phyloP scores from a whole-genome alignment of 2,113 vertebrate genomes.

The Lepisosteus osseus region DNA sequence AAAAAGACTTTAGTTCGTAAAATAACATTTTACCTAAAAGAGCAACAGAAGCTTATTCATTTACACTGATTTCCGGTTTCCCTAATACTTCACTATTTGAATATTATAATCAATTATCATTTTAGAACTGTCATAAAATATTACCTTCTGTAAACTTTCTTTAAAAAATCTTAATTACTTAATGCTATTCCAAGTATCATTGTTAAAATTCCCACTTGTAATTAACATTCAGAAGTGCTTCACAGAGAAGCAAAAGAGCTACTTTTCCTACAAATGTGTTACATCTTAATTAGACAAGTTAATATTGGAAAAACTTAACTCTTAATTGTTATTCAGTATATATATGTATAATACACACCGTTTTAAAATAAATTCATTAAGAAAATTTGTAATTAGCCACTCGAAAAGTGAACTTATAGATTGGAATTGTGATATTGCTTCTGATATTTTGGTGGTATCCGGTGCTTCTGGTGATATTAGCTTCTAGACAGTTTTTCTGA shows the following conservation, averaged over 20 bases:
- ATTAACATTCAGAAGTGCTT: constrained; percentile 56
- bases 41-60: too few relatives aligned
- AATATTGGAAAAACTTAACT: constrained; percentile 29
- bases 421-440: too few relatives aligned
- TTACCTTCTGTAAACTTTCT: constrained; percentile 35
- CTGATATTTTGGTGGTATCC: too few relatives aligned
- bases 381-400: background rate
- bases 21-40: too few relatives aligned
- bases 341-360: constrained; percentile 44
- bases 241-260: constrained; percentile 39
- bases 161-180: constrained; percentile 63
- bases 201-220: constrained; percentile 72
- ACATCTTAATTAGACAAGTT: constrained; percentile 50
- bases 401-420: too few relatives aligned
- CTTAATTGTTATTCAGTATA: constrained; percentile 19
- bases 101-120: constrained; percentile 57
- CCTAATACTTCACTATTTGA: constrained; percentile 56
- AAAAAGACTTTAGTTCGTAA: too few relatives aligned
- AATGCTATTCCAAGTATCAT: constrained; percentile 60
- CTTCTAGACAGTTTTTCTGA: too few relatives aligned
- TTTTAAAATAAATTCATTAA: constrained; percentile 27
- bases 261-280: constrained; percentile 20
- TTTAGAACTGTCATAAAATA: constrained; percentile 53
- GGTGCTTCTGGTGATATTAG: too few relatives aligned
- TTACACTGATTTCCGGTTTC: constrained; percentile 10